Percentiles rank a stretch among this genome's conserved stretches.
phyloP scores from a whole-genome alignment of 2,888 invertebrate genomes.

The Tetranychus truncatus region DNA sequence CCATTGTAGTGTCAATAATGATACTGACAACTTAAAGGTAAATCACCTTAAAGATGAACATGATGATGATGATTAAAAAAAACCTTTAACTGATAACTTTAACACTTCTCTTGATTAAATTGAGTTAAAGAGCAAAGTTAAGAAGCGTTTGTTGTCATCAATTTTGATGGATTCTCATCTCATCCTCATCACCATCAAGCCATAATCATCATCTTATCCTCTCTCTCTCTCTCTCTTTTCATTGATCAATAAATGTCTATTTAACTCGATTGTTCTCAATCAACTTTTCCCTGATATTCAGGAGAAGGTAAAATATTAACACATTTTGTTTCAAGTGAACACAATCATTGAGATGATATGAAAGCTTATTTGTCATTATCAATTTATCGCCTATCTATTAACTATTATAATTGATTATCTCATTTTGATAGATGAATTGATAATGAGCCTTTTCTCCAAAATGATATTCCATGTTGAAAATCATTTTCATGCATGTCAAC shows the following conservation, averaged over 20 bases:
- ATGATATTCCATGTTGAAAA: too few species aligned
- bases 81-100: neutral
- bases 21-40: neutral
- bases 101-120: neutral
- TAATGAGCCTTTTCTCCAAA: too few species aligned
- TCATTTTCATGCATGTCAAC: too few species aligned
- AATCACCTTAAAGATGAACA: neutral
- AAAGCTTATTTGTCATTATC: neutral
- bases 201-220: neutral
- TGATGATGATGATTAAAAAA: neutral
- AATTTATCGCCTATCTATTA: neutral
- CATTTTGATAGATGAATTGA: too few species aligned
- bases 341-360: neutral
- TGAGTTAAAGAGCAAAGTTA: neutral
- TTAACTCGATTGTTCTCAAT: neutral
- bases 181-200: neutral
- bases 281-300: neutral
- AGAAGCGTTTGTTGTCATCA: neutral
- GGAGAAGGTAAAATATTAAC: too few species aligned
- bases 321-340: neutral
- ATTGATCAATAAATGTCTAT: neutral
- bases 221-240: too few species aligned
- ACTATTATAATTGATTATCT: too few species aligned
- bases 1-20: neutral
- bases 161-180: neutral